phyloP scores from a whole-genome alignment of 2,113 vertebrate species.

The Noctilio leporinus region DNA sequence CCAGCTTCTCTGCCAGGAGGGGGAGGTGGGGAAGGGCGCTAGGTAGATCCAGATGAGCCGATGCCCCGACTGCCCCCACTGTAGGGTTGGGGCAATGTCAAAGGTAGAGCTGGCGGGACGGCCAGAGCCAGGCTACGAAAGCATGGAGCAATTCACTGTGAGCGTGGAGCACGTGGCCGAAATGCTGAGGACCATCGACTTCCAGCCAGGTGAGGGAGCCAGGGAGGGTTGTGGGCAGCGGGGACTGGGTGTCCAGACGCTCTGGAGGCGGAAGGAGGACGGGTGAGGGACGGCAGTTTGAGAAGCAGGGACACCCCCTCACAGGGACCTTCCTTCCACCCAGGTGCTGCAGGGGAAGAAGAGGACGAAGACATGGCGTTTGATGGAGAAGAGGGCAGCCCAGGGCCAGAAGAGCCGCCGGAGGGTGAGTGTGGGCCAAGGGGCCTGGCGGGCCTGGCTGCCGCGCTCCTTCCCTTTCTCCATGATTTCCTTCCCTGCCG shows the following conservation, averaged over 20 bases:
- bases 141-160: constrained; percentile 87
- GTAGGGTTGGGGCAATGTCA: constrained; percentile 84
- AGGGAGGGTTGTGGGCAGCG: accelerated
- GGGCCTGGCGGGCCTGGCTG: not conserved
- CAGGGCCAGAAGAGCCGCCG: constrained; percentile 5
- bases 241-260: accelerated
- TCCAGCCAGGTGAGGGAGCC: constrained; percentile 80
- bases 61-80: constrained; percentile 67
- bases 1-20: accelerated
- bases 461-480: too few relatives aligned
- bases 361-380: constrained; percentile 63
- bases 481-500: accelerated
- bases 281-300: accelerated
- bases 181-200: constrained; percentile 86
- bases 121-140: constrained; percentile 84
- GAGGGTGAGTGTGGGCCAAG: constrained; percentile 43
- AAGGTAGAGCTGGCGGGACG: constrained; percentile 81
- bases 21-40: not conserved
- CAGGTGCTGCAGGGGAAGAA: constrained; percentile 50
- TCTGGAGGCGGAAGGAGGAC: accelerated
- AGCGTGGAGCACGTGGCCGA: constrained; percentile 81
- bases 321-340: not conserved
- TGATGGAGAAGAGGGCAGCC: constrained; percentile 42
- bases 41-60: not conserved
- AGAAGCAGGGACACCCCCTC: not conserved